Base-by-base conservation (phyloP, 2,797 vertebrate species). In the Gobio occitaniae region DNA sequence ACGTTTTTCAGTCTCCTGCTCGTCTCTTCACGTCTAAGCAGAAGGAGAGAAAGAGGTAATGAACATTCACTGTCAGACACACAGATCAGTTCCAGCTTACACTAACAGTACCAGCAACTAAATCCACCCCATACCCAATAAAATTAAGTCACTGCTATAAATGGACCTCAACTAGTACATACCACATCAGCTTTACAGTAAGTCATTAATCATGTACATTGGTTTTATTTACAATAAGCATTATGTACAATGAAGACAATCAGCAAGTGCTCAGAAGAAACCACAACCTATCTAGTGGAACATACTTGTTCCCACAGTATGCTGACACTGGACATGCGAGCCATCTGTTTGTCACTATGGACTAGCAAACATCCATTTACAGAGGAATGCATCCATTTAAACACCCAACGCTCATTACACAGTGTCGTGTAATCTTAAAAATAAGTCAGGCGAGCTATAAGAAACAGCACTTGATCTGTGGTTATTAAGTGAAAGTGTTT, bases 11-110 rank as follows among this genome's bases (percentile, higher is more conserved):
- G 92, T 87, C 94, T 93, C 88, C 94, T 91, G 84, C 68, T 94
- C 56, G 96, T 96, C 92, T 99, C 97, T 91, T 97, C 96, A 17
- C 91, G 93, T 91, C 98, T 99, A 85, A 82, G 93, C 92, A 71
- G 32, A 68, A 88, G 85, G n/a, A 5, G 82, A 77, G 19, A 72
- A 77, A n/a, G 10, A 17, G 47, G 48, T 41, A 41, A 68, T 5
- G 17, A 61, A 61, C 32, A 2, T 68, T 48, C 12, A 16, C 32
- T 6, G 17, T 44, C 47, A 59, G 25, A 68, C 29, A 65, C 38
- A 56, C 15, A 59, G 69, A 54, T 79, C 75, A 77, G 71, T 54
- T 83, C 69, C 65, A 50, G 71, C 65, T 61, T 50, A 50, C 70
- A 29, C 11, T n/a, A 65, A 76, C 66, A 41, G 68, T 59, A 21